Conservation (phyloP, 2,797 vertebrate species). For the Siniperca scherzeri region DNA sequence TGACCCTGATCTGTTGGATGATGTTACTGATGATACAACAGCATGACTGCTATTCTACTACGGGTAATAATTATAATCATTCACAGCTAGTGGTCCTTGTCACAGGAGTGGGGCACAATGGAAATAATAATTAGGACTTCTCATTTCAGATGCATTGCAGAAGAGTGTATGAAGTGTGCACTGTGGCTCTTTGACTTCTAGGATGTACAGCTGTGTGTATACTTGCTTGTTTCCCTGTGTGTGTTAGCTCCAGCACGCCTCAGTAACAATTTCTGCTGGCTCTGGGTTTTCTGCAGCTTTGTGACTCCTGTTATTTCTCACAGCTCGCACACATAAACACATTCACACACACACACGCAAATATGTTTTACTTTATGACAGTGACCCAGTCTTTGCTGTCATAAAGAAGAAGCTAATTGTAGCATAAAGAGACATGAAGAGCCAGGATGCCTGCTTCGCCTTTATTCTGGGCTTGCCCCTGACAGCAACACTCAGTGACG, state of each 20-base stretch:
- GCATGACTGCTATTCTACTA: conserved; percentile 81
- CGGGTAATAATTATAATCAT: conserved; percentile 84
- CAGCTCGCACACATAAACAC: neutral
- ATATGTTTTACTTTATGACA: conserved; percentile 57
- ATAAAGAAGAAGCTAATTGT: conserved; percentile 69
- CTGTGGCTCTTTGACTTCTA: conserved; percentile 66
- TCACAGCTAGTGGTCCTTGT: conserved; percentile 84
- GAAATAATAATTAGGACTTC: conserved; percentile 85
- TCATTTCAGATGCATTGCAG: conserved; percentile 78
- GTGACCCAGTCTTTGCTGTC: conserved; percentile 70
- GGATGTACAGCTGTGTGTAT: conserved; percentile 79
- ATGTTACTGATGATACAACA: conserved; percentile 81
- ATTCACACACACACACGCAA: conserved; percentile 16
- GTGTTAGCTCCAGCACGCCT: conserved; percentile 18
- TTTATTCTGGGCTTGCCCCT: conserved; percentile 65
- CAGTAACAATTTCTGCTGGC: conserved; percentile 46
- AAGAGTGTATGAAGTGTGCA: conserved; percentile 70
- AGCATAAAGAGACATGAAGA: conserved; percentile 62
- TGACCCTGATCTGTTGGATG: conserved; percentile 80
- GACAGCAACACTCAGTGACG: conserved; percentile 64
- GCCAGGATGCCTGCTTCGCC: conserved; percentile 46
- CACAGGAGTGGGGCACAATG: conserved; percentile 82
- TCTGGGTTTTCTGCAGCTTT: conserved; percentile 35
- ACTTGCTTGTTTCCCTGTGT: conserved; percentile 46
- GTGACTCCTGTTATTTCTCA: conserved; percentile 39